phyloP scores from a whole-genome alignment of 2,888 invertebrate species.

The Nymphalis urticae region DNA sequence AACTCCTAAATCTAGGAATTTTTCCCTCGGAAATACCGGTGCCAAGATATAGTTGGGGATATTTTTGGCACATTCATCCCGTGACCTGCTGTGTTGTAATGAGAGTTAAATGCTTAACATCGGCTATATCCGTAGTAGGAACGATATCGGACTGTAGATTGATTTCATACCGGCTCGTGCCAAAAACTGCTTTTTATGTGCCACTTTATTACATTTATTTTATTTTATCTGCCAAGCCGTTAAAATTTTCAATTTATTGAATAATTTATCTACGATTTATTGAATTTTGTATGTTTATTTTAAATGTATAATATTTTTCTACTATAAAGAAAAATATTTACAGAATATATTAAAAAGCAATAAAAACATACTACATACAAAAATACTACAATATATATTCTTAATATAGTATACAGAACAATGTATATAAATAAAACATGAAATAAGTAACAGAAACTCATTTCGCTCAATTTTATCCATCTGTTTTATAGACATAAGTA shows the following conservation, averaged over 20 bases:
- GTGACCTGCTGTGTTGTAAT: conserved; percentile 48
- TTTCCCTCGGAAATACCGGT: conserved; percentile 46
- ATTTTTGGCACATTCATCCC: conserved; percentile 60
- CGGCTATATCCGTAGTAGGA: conserved; percentile 54
- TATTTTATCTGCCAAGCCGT: conserved; percentile 25
- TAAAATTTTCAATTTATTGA: conserved; percentile 27
- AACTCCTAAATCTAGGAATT: conserved; percentile 56
- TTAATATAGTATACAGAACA: neutral
- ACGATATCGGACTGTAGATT: conserved; percentile 53
- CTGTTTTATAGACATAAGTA: conserved; percentile 28
- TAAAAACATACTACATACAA: too few relatives aligned
- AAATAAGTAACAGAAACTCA: conserved; percentile 21
- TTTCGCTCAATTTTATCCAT: conserved; percentile 16
- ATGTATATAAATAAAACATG: conserved; percentile 1
- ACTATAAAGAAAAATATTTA: too few relatives aligned
- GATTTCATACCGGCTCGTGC: conserved; percentile 46
- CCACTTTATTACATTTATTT: conserved; percentile 31
- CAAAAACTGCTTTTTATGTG: conserved; percentile 34
- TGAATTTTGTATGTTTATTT: conserved; percentile 2
- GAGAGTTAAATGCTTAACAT: conserved; percentile 62
- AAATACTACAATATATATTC: neutral
- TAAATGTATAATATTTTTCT: neutral
- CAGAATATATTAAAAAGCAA: too few relatives aligned
- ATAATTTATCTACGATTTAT: conserved; percentile 19
- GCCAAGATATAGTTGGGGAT: conserved; percentile 39